Base-by-base conservation (phyloP, 2,888 invertebrate species). In the Physocephala rufipes region DNA sequence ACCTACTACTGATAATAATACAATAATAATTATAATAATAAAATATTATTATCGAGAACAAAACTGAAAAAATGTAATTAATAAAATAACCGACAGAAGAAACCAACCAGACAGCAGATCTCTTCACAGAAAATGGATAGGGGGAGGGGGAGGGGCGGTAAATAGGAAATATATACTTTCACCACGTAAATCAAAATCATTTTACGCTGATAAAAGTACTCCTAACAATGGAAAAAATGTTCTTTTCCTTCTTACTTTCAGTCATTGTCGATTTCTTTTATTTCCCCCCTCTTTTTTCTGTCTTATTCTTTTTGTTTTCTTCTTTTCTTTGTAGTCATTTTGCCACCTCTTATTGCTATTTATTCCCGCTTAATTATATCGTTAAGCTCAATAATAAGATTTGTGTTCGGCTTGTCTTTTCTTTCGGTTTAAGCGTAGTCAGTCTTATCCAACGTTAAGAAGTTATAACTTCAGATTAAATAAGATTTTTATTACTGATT, bases 131-230 rank as follows among this genome's bases (percentile, higher is more conserved):
- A n/a, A n/a, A n/a, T n/a, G n/a, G n/a, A n/a, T n/a, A 51, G 51
- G 13, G 16, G 2, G 19, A 51, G 12, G 51, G 16, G 19, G 15
- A 51, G 19, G 19, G 19, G 19, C 47, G 16, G 16, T 16, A 16
- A n/a, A n/a, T n/a, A n/a, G n/a, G n/a, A n/a, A n/a, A n/a, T n/a
- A n/a, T n/a, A 13, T 16, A 59, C 5, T 28, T 28, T 16, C 47
- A 63, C 15, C 45, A 45, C 45, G 63, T 66, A 55, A 66, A 66
- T 66, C 66, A 66, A 53, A 66, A 16, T 66, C 53, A 66, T 43
- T 66, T 55, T 16, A 66, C 53, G 55, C 55, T 66, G 66, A 66
- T 66, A 66, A 66, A 36, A 66, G n/a, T 66, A 66, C 15, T 36
- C 36, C 36, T 9, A 36, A 36, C 5, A 36, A 36, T 7, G 36